phyloP scores from a whole-genome alignment of 1,140 invertebrate species.

The Chionoecetes opilio region DNA sequence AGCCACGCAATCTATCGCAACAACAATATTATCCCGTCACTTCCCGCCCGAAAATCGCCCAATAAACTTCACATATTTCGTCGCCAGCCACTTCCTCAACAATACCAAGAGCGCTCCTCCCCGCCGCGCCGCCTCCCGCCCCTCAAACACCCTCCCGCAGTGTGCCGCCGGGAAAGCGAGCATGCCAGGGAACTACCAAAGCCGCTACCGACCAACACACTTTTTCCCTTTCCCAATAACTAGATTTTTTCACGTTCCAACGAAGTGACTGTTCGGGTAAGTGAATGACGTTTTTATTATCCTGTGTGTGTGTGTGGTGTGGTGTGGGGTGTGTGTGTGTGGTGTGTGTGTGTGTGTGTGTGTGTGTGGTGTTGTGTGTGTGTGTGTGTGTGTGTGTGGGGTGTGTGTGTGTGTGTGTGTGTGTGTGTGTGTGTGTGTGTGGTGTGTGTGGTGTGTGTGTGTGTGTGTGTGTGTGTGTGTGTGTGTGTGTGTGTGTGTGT shows the following conservation, averaged over 20 bases:
- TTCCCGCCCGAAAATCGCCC: constrained; percentile 39
- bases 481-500: constrained; percentile 39
- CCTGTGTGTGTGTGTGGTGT: constrained; percentile 9
- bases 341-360: too few species aligned
- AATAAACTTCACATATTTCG: constrained; percentile 45
- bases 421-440: constrained; percentile 56
- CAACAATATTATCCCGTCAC: constrained; percentile 31
- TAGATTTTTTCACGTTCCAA: neutral
- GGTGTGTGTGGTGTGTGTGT: constrained; percentile 56
- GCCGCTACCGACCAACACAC: neutral
- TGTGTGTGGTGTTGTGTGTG: too few species aligned
- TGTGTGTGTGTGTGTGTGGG: too few species aligned
- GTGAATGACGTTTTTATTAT: constrained; percentile 2
- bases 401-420: constrained; percentile 52
- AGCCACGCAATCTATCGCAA: neutral
- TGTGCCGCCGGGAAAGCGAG: neutral
- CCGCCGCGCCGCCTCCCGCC: neutral
- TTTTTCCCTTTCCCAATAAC: neutral
- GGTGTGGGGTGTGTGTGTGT: too few species aligned
- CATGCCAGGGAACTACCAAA: too few species aligned
- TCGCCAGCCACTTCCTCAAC: constrained; percentile 2
- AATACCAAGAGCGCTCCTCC: neutral
- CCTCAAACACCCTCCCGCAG: neutral
- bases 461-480: constrained; percentile 49
- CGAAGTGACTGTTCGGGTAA: neutral